Base-by-base conservation (phyloP, 2,888 invertebrate genomes). In the Drosophila melanocephala region DNA sequence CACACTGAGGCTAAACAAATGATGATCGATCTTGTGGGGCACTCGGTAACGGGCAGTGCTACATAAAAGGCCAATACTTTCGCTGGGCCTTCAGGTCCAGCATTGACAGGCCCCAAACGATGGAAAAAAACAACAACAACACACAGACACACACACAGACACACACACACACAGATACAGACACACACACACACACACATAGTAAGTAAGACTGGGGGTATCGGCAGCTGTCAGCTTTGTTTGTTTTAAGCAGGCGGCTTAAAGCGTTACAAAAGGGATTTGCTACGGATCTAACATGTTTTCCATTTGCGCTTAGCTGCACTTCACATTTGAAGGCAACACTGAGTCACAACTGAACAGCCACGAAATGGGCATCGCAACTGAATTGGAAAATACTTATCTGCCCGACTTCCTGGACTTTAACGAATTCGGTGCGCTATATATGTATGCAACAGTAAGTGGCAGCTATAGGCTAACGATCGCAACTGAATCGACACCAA, bases 191-290 rank as follows among this genome's bases (percentile, higher is more conserved):
- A 9, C 1, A 39, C 28, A 28, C 5, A 28, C 28, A 44, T 14
- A 14, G 22, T 12, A 44, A 33, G 26, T n/a, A 60, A 57, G 52
- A 57, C 37, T 39, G 32, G 51, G 52, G 78, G 59, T 63, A 67
- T 57, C 33, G 56, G 85, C 75, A 83, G 90, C 84, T 87, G 87
- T 87, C 75, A 72, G 87, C 86, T 84, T 89, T 90, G 79, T 87
- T 87, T 83, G 79, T 68, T 83, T 81, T 84, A 84, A 72, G 84
- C 87, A 83, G 87, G 58, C 65, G 79, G 88, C 86, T 85, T 81
- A 83, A 77, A 83, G 90, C 86, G 86, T 89, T 89, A 77, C 90
- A 68, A 87, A 87, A 90, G 86, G 86, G 88, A 87, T 87, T 87
- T 87, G 90, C 90, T 77, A 87, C 77, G 86, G 86, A 88, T 87